Evolutionary conservation across 2,888 invertebrate genomes (phyloP), one percentile per base, ranked within the genome.

Genomic region (Caenorhabditis virilis): DNA sequence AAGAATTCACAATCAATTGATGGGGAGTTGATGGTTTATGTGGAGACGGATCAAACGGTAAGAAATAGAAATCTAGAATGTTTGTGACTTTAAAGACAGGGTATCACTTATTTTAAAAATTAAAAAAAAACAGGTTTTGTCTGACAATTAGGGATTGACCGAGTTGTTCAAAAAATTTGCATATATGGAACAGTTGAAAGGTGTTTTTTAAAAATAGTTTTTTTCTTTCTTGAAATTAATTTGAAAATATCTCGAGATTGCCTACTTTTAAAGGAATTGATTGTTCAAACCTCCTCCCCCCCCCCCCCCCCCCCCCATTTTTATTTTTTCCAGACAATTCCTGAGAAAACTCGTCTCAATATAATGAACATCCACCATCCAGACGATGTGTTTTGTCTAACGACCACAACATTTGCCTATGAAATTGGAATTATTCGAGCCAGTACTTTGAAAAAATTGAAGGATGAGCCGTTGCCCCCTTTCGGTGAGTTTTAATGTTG

Each of bases 401-500:
- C 41, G 13, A 25, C 57, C 6, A 68, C 64, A 1, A 51, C 51
- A 27, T 71, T 64, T 47, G 43, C 59, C 1, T 54, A 61, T 18
- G 71, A 71, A 33, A 39, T 78, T 16, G 75, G 73, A 36, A 56
- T 78, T 5, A 67, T 78, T 16, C 46, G 71, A 15, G 53, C 54
- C 9, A 42, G 58, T 20, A 69, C 77, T 11, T 39, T 76, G 38
- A 23, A 43, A 18, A 63, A 59, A 22, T 18, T 78, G 45, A 68
- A 68, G 30, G 38, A 43, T 9, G 60, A 71, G n/a, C 69, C 70
- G 15, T 43, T 77, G 9, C 76, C 76, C 11, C 52, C 51, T 11
- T 71, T 77, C 43, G 74, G 76, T 69, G 47, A 39, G 59, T 49
- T n/a, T n/a, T n/a, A n/a, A n/a, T n/a, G n/a, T n/a, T n/a, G n/a